phyloP scores from a whole-genome alignment of 1,140 invertebrate genomes.

The Sipha flava region DNA sequence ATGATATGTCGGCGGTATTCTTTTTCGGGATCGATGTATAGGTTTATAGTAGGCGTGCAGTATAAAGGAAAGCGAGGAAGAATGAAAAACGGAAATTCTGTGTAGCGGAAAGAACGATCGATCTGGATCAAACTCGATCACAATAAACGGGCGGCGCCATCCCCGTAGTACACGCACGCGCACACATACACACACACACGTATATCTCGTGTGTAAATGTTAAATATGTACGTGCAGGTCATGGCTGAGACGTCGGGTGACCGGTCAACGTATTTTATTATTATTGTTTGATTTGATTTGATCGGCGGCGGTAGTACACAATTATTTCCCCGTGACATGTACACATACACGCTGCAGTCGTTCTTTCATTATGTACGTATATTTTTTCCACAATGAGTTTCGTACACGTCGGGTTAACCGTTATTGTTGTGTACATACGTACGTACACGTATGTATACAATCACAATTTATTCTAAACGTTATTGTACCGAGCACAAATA shows the following conservation, averaged over 20 bases:
- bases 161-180: too few species aligned
- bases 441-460: not conserved
- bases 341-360: not conserved
- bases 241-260: not conserved
- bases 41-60: too few species aligned
- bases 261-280: not conserved
- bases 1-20: not conserved
- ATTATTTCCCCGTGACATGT: not conserved
- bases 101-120: slow-evolving; percentile 29
- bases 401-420: not conserved
- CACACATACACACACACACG: too few species aligned
- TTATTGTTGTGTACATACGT: not conserved
- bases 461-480: too few species aligned
- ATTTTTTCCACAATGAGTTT: not conserved
- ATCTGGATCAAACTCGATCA: slow-evolving; percentile 11
- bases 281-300: not conserved
- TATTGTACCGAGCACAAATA: too few species aligned
- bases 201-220: too few species aligned
- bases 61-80: not conserved
- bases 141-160: slow-evolving; percentile 16
- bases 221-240: not conserved
- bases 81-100: slow-evolving; percentile 10
- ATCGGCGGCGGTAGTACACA: not conserved
- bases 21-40: too few species aligned
- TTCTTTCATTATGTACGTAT: too few species aligned